Percentiles rank a stretch among this genome's conserved stretches.
Conservation (phyloP, 2,113 vertebrate species). For the Sinocyclocheilus grahami region DNA sequence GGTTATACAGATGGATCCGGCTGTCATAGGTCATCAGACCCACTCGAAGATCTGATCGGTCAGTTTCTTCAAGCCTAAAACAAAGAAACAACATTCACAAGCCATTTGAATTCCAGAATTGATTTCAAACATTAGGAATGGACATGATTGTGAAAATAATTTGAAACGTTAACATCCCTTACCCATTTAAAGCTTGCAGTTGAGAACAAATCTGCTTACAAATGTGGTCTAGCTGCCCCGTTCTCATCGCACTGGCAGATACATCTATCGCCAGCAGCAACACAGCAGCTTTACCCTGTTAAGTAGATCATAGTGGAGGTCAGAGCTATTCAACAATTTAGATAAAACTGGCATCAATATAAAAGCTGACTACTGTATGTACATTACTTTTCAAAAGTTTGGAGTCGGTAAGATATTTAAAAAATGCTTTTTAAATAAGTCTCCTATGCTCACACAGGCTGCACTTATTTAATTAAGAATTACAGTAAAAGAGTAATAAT, state of each 20-base stretch:
- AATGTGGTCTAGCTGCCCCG: conserved; percentile 72
- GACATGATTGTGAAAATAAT: neutral
- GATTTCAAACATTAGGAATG: neutral
- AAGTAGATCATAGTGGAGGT: neutral
- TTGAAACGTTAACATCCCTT: neutral
- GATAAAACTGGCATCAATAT: neutral
- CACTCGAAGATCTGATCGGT: conserved; percentile 63
- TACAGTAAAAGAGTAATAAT: neutral
- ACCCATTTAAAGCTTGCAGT: conserved; percentile 68
- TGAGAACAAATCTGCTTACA: conserved; percentile 69
- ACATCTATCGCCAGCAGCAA: conserved; percentile 78
- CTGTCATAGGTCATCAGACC: conserved; percentile 79
- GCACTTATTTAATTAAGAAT: neutral
- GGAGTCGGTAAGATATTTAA: neutral
- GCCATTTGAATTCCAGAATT: neutral
- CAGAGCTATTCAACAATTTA: neutral
- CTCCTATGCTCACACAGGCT: neutral
- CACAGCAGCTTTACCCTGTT: conserved; percentile 67
- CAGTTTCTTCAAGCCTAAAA: conserved; percentile 58
- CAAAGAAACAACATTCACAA: conserved; percentile 16
- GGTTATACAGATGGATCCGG: conserved; percentile 77
- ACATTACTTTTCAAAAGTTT: neutral
- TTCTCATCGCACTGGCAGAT: conserved; percentile 68
- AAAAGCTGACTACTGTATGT: neutral
- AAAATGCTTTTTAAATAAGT: neutral